Evolutionary conservation across 2,113 vertebrate species (phyloP).

Genomic region (Sinocyclocheilus maitianheensis): DNA sequence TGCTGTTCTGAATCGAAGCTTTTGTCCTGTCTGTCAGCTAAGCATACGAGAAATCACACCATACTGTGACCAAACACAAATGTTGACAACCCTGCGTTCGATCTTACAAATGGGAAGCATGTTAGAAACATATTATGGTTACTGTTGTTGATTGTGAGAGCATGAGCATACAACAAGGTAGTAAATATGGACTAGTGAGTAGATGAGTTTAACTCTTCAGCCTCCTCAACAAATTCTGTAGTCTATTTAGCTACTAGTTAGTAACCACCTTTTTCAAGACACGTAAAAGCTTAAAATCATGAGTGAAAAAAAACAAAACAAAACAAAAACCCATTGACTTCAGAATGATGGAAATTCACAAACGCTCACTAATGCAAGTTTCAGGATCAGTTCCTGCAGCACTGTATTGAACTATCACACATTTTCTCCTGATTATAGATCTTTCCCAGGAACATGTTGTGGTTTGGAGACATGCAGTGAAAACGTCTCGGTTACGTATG

Average conservation of each 20-base stretch:
- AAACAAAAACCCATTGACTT: neutral
- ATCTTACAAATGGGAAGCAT: conserved; percentile 2
- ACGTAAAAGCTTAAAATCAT: too few species aligned
- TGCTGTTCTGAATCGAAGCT: conserved; percentile 59
- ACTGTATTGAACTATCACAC: neutral
- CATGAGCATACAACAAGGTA: neutral
- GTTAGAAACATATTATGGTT: neutral
- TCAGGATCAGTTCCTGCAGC: neutral
- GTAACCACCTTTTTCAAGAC: too few species aligned
- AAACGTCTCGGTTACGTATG: neutral
- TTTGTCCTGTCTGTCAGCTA: conserved; percentile 19
- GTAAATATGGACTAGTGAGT: neutral
- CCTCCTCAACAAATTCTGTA: too few species aligned
- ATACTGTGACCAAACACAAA: conserved; percentile 32
- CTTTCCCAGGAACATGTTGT: neutral
- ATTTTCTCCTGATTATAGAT: neutral
- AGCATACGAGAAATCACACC: conserved; percentile 5
- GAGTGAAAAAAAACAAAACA: too few species aligned
- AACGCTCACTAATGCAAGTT: neutral
- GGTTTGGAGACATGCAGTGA: neutral
- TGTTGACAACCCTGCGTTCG: neutral
- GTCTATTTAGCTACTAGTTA: neutral
- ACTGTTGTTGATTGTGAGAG: neutral
- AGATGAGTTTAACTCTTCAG: neutral
- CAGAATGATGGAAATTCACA: neutral